These are phyloP conservation scores for Heliconius ethilla DNA, from an alignment of 2,888 invertebrate species.

Conservation along the genomic window DNA sequence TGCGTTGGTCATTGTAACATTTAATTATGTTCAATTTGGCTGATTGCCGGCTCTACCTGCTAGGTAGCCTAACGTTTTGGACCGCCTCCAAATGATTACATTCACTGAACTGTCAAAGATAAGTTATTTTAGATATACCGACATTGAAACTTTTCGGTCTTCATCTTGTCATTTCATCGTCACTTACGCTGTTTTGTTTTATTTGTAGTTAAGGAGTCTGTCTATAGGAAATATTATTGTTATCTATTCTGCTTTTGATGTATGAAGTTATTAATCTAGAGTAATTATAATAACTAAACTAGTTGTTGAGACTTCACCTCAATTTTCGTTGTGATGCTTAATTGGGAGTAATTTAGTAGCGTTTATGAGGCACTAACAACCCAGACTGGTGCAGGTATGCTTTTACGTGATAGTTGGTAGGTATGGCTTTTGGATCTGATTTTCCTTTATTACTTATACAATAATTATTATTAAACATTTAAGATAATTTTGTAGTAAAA, in stretches of 20 bases:
- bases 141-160: slow-evolving; percentile 71
- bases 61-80: slow-evolving; percentile 73
- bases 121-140: slow-evolving; percentile 79
- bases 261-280: background rate
- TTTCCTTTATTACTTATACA: background rate
- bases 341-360: slow-evolving; percentile 24
- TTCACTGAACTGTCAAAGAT: slow-evolving; percentile 80
- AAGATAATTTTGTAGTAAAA: too few relatives aligned
- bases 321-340: background rate
- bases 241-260: background rate
- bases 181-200: slow-evolving; percentile 4
- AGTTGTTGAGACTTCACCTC: background rate
- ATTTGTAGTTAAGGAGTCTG: background rate
- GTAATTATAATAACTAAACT: background rate
- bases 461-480: background rate
- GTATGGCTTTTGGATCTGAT: background rate
- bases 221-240: background rate
- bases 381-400: slow-evolving; percentile 6
- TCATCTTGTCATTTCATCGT: slow-evolving; percentile 46
- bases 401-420: background rate
- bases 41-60: slow-evolving; percentile 76
- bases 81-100: slow-evolving; percentile 73
- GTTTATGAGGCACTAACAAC: slow-evolving; percentile 22
- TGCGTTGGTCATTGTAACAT: slow-evolving; percentile 75
- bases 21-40: slow-evolving; percentile 79